A percentile compares a stretch with the other conserved stretches of the same genome.
phyloP scores from a whole-genome alignment of 2,888 invertebrate species.

The Cheilosia pagana region DNA sequence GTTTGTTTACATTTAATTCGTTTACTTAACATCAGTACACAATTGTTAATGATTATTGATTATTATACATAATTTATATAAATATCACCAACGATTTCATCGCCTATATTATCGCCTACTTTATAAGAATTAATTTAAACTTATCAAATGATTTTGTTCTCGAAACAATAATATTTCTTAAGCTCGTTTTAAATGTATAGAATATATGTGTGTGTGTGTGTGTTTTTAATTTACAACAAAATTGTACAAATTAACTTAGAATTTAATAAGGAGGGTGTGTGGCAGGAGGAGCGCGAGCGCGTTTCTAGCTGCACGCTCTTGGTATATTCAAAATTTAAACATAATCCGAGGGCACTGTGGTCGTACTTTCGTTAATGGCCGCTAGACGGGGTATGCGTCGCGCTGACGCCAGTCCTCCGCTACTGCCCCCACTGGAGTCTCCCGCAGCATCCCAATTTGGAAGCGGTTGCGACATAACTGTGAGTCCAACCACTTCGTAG shows the following conservation, averaged over 20 bases:
- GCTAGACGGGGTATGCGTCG: conserved; percentile 84
- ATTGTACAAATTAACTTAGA: conserved; percentile 70
- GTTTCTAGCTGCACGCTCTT: conserved; percentile 7
- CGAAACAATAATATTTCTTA: conserved; percentile 66
- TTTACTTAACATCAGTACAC: conserved; percentile 69
- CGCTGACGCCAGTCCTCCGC: conserved; percentile 78
- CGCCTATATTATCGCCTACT: conserved; percentile 79
- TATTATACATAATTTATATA: conserved; percentile 77
- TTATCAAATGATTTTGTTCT: conserved; percentile 61
- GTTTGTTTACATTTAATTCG: conserved; percentile 52
- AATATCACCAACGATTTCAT: conserved; percentile 84
- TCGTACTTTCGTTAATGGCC: conserved; percentile 86
- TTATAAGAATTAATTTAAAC: conserved; percentile 61
- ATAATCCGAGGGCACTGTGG: conserved; percentile 86
- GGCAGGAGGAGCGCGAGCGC: conserved; percentile 41
- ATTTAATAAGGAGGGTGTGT: conserved; percentile 44
- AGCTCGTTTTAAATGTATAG: conserved; percentile 68
- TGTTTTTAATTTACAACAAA: conserved; percentile 59
- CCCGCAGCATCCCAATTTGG: conserved; percentile 82
- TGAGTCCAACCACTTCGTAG: conserved; percentile 86
- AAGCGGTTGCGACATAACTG: conserved; percentile 84
- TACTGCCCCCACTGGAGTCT: conserved; percentile 79
- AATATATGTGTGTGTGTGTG: neutral
- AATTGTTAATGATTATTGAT: conserved; percentile 57
- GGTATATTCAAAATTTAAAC: conserved; percentile 80